Conservation (phyloP, 2,113 vertebrate species). For the Tachysurus fulvidraco region DNA sequence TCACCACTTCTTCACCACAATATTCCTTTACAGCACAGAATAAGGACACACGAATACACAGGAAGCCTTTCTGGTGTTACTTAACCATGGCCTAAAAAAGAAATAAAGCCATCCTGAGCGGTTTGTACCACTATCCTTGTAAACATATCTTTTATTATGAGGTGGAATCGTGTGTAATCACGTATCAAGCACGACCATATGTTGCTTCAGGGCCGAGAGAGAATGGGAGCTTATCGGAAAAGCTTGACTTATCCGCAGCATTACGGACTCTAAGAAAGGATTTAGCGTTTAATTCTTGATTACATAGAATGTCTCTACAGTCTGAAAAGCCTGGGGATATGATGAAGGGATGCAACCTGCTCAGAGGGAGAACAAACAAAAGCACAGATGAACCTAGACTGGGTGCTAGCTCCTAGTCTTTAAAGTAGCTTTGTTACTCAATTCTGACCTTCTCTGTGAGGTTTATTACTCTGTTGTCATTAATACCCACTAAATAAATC, state of each 20-base stretch:
- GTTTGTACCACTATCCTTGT: conserved; percentile 51
- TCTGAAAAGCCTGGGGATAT: conserved; percentile 62
- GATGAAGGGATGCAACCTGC: conserved; percentile 63
- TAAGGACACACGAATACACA: not conserved
- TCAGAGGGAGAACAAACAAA: conserved; percentile 19
- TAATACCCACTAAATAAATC: not conserved
- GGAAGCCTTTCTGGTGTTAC: conserved; percentile 35
- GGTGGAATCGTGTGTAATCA: conserved; percentile 63
- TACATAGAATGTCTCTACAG: conserved; percentile 75
- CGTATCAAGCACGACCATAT: conserved; percentile 74
- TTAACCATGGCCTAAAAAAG: conserved; percentile 31
- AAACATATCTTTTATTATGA: conserved; percentile 65
- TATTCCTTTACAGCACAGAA: conserved; percentile 39
- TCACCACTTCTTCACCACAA: conserved; percentile 5
- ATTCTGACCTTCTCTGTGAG: not conserved
- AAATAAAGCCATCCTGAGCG: conserved; percentile 51
- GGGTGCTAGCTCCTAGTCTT: conserved; percentile 51
- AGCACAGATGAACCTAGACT: conserved; percentile 58
- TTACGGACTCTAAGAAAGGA: conserved; percentile 80
- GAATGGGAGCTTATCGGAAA: conserved; percentile 72
- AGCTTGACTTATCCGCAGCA: conserved; percentile 78
- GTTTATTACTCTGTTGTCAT: not conserved
- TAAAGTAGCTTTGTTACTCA: not conserved
- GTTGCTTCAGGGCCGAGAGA: conserved; percentile 68
- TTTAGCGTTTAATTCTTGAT: conserved; percentile 81